Base-by-base conservation (phyloP, 2,797 vertebrate genomes). In the Harpagifer antarcticus region DNA sequence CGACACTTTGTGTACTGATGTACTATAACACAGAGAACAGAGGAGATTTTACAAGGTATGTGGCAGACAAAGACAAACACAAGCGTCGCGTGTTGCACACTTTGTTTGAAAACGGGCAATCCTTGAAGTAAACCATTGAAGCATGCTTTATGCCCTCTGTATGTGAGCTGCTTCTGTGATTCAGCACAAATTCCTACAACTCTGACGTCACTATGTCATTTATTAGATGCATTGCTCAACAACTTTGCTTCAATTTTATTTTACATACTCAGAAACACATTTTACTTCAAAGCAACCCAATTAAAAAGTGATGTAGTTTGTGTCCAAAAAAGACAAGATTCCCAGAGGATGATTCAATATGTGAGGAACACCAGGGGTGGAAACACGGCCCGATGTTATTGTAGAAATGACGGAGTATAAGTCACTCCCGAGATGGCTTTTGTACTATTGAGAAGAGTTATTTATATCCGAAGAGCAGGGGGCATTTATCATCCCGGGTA, bases 401-500 rank as follows among this genome's bases (percentile, higher is more conserved):
- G 88, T 91, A 85, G 80, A 88, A 88, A 91, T 82, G 88, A 91
- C 82, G 84, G 80, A 77, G 83, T 86, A 91, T 92, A 92, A 95
- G 91, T 93, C 90, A 89, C 86, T 88, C 79, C 86, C 59, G 72
- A 84, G 88, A 92, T 85, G 86, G 81, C 90, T 91, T 91, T 91
- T 92, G 87, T 91, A 84, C 86, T 90, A 86, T 90, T 88, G 85
- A 70, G 81, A 88, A 84, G 92, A 91, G 89, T 93, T 94, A 94
- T 94, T 94, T 94, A 94, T 92, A 92, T 87, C 84, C 37, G 77
- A 74, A 77, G 90, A 92, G 89, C 91, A 81, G 82, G 85, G 73
- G 82, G 72, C 87, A 94, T 94, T 91, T 82, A 93, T 95, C 94
- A 94, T 92, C 55, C 27, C 56, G 88, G 87, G 86, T 92, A 93